Evolutionary conservation across 1,140 invertebrate genomes (phyloP).

Genomic region (Riptortus pedestris): DNA sequence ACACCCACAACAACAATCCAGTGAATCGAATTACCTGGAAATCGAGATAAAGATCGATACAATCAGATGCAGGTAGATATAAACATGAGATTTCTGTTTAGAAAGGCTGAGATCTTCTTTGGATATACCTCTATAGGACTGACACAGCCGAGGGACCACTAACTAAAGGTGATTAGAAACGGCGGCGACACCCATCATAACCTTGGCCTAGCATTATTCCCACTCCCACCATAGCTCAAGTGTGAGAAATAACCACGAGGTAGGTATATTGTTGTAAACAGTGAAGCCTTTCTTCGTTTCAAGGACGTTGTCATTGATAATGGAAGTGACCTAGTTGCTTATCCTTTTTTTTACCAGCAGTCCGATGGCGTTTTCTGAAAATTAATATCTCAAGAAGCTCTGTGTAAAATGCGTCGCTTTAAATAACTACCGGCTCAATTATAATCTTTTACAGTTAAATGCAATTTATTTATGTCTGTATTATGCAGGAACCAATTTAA

Average conservation of each 20-base stretch:
- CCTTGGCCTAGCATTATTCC: neutral
- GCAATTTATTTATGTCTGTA: too few relatives aligned
- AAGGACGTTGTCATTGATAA: neutral
- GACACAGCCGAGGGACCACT: too few relatives aligned
- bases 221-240: neutral
- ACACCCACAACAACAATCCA: too few relatives aligned
- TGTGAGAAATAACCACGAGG: neutral
- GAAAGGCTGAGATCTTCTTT: neutral
- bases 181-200: neutral
- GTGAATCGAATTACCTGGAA: neutral
- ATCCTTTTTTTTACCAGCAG: too few relatives aligned
- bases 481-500: too few relatives aligned
- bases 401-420: too few relatives aligned
- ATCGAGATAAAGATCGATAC: neutral
- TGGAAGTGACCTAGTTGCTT: neutral
- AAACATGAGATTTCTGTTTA: neutral
- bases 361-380: too few relatives aligned
- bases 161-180: neutral
- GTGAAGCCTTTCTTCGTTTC: neutral
- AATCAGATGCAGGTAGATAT: neutral
- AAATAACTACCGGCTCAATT: too few relatives aligned
- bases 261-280: neutral
- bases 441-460: too few relatives aligned
- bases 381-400: too few relatives aligned
- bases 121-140: too few relatives aligned